Conservation (phyloP, 2,797 vertebrate genomes). For the Gouania willdenowi region DNA sequence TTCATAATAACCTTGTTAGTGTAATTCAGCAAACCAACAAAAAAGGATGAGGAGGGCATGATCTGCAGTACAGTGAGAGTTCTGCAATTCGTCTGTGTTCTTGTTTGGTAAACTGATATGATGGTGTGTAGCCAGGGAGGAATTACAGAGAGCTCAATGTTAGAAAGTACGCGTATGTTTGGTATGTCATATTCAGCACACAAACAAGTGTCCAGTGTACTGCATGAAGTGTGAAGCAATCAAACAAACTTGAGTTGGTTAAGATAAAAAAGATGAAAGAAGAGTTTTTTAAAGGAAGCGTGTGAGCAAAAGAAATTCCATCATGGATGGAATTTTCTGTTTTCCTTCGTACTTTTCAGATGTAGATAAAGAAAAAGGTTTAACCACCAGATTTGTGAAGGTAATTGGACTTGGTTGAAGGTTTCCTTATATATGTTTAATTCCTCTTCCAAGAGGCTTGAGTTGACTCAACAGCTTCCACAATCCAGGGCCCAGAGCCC, state of each 20-base stretch:
- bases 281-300: background rate
- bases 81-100: background rate
- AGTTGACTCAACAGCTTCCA: no score
- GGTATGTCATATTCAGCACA: slow-evolving; percentile 32
- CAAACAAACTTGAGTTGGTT: slow-evolving; percentile 39
- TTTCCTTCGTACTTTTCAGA: no score
- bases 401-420: no score
- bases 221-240: slow-evolving; percentile 23
- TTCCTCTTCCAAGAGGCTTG: no score
- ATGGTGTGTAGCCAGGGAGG: background rate
- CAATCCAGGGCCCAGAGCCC: no score
- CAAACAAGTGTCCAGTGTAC: slow-evolving; percentile 51
- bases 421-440: no score
- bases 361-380: no score
- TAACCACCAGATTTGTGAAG: no score
- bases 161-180: background rate
- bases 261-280: slow-evolving; percentile 1
- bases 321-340: slow-evolving; percentile 10
- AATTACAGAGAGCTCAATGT: slow-evolving; percentile 30
- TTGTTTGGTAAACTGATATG: slow-evolving; percentile 14
- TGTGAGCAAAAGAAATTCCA: background rate
- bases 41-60: slow-evolving; percentile 31
- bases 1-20: slow-evolving; percentile 59
- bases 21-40: slow-evolving; percentile 44
- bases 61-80: slow-evolving; percentile 7